A percentile compares a stretch with the other conserved stretches of the same genome.
Conservation (phyloP, 2,888 invertebrate species). For the Amiota communis region DNA sequence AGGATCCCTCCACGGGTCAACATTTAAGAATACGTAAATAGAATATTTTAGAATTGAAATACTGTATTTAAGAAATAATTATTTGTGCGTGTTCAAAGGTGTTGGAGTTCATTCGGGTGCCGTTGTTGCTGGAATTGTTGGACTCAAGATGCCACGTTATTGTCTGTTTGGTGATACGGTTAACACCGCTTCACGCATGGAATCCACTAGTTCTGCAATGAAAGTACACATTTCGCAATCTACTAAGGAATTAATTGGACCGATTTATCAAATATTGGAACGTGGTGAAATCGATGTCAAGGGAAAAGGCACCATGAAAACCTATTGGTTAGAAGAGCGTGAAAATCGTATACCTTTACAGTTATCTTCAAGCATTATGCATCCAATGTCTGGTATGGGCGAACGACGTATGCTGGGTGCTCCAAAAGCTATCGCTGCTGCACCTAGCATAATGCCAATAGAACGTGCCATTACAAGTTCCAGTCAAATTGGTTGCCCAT, state of each 20-base stretch:
- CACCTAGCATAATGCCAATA: slow-evolving; percentile 19
- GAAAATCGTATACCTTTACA: slow-evolving; percentile 78
- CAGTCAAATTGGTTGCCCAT: background rate
- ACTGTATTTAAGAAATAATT: background rate
- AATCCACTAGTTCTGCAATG: slow-evolving; percentile 93
- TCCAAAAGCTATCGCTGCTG: slow-evolving; percentile 48
- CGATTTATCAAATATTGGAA: slow-evolving; percentile 83
- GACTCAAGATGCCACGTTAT: slow-evolving; percentile 88
- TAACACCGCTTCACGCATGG: slow-evolving; percentile 93
- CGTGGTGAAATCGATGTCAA: slow-evolving; percentile 91
- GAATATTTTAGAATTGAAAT: background rate
- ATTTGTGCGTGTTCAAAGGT: slow-evolving; percentile 40
- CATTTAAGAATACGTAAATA: slow-evolving; percentile 82
- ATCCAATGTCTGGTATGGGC: slow-evolving; percentile 57
- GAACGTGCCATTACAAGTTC: background rate
- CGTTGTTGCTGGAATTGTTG: slow-evolving; percentile 94
- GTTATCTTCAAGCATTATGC: slow-evolving; percentile 61
- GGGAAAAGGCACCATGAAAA: slow-evolving; percentile 93
- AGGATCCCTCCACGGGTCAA: slow-evolving; percentile 92
- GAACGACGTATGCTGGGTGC: slow-evolving; percentile 42
- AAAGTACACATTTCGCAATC: slow-evolving; percentile 95
- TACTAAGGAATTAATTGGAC: slow-evolving; percentile 84
- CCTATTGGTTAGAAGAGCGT: slow-evolving; percentile 87
- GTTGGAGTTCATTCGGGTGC: slow-evolving; percentile 93
- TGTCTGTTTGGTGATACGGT: slow-evolving; percentile 89